Conservation (phyloP, 2,797 vertebrate species). For the Sphenopsis melanotis region DNA sequence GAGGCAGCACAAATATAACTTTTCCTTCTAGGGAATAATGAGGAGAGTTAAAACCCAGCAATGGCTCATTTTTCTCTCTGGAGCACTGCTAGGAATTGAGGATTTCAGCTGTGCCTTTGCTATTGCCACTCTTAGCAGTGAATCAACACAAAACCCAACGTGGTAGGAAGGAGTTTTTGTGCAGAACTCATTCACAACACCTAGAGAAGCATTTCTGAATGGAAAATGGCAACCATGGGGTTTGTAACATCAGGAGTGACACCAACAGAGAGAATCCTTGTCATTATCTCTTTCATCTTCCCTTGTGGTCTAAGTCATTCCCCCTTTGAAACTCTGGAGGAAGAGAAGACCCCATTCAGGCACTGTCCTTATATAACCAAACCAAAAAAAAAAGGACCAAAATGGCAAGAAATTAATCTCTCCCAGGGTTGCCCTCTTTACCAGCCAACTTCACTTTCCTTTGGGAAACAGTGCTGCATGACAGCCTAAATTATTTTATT, state of each 20-base stretch:
- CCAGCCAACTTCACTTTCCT: background rate
- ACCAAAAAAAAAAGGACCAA: background rate
- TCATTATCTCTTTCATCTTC: background rate
- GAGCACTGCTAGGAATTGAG: background rate
- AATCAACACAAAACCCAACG: background rate
- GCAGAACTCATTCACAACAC: background rate
- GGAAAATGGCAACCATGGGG: background rate
- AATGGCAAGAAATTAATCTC: background rate
- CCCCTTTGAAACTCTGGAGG: background rate
- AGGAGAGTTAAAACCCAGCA: conserved; percentile 18
- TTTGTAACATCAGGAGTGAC: background rate
- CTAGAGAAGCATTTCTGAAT: background rate
- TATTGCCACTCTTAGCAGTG: background rate
- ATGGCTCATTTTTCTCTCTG: background rate
- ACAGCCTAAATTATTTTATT: background rate
- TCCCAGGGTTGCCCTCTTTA: background rate
- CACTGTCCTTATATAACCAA: background rate
- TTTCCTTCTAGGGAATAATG: conserved; percentile 30
- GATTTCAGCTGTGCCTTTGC: conserved; percentile 5
- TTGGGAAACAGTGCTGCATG: background rate
- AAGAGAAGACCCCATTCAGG: background rate
- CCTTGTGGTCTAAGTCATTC: background rate
- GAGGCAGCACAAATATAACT: conserved; percentile 34
- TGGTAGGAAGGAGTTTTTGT: background rate
- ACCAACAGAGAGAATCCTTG: background rate